These are phyloP conservation scores for Halisarca cf. caerulea DNA, from an alignment of 37 sponge, comb jelly and placozoan species.

Conservation along the genomic window DNA sequence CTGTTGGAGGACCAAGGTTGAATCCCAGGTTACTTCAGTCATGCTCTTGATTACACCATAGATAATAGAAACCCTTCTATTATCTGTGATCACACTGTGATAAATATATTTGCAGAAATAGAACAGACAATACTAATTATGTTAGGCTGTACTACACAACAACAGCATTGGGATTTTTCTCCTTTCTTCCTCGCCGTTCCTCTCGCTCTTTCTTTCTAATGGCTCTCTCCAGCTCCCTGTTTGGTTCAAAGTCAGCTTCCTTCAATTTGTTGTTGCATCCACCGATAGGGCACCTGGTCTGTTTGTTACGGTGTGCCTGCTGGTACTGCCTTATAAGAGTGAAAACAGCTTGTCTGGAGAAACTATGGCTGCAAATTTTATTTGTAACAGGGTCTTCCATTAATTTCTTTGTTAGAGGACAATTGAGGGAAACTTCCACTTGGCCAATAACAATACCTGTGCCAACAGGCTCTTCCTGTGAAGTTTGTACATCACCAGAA, in stretches of 20 bases:
- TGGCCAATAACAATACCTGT: neutral
- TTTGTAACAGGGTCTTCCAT: constrained; percentile 67
- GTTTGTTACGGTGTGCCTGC: neutral
- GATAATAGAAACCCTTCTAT: too few relatives aligned
- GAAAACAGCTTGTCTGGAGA: constrained; percentile 54
- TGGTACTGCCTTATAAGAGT: constrained; percentile 37
- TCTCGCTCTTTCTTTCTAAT: constrained; percentile 15
- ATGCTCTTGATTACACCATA: too few relatives aligned
- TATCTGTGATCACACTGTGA: too few relatives aligned
- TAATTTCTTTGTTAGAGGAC: constrained; percentile 65
- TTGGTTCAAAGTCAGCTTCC: constrained; percentile 43
- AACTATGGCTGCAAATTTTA: constrained; percentile 55
- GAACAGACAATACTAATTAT: too few relatives aligned
- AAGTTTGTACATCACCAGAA: neutral
- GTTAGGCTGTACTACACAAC: neutral
- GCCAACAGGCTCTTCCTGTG: neutral
- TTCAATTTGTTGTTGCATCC: constrained; percentile 43
- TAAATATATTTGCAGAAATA: too few relatives aligned
- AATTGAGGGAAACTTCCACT: constrained; percentile 54
- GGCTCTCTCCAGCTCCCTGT: constrained; percentile 39
- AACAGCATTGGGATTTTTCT: neutral
- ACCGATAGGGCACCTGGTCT: constrained; percentile 65
- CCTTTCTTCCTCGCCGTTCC: neutral
- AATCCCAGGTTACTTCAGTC: too few relatives aligned
- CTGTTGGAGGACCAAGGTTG: too few relatives aligned